Base-by-base conservation (phyloP, 2,797 vertebrate species). In the Trematomus bernacchii region DNA sequence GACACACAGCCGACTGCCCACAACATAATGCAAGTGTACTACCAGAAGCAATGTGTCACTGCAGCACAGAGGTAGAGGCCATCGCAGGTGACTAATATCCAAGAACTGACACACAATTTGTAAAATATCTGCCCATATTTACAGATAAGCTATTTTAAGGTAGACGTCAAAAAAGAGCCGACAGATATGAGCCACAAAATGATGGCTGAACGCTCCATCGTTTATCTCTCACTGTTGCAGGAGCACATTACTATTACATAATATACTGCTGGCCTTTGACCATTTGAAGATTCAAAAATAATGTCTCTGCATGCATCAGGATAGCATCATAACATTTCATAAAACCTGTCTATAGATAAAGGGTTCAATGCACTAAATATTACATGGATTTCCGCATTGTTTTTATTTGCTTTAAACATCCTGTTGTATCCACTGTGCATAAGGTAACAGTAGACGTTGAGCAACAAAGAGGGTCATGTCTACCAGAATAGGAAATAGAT, bases 11-110 rank as follows among this genome's bases (percentile, higher is more conserved):
- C 55, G 76, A 52, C 51, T 44, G 66, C 84, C 85, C 57, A 9
- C 67, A 77, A 70, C 68, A 37, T 65, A 70, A 76, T 60, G 78
- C 51, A 76, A 75, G 77, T 83, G 82, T 85, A 87, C 76, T 27
- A 73, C 87, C 80, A 66, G 52, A 74, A 81, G 83, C 80, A 51
- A 63, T 8, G 59, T 84, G 76, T 84, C 83, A 62, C 71, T 57
- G 82, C 55, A 40, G 79, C 80, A 33, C 66, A 19, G 54, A 67
- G 68, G 50, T 47, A 40, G 44, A 76, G 62, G 57, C 27, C 27
- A 27, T 27, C 4, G 4, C 54, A 75, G 73, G 63, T 71, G 65
- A 57, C 60, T 15, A 48, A 63, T 15, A 59, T 13, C 0, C 21
- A 19, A 40, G 27, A 59, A 13, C 21, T n/a, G 15, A 66, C 48